Evolutionary conservation across 1,140 invertebrate genomes (phyloP), one percentile per base, ranked within the genome.

Genomic region (Macrobrachium rosenbergii): DNA sequence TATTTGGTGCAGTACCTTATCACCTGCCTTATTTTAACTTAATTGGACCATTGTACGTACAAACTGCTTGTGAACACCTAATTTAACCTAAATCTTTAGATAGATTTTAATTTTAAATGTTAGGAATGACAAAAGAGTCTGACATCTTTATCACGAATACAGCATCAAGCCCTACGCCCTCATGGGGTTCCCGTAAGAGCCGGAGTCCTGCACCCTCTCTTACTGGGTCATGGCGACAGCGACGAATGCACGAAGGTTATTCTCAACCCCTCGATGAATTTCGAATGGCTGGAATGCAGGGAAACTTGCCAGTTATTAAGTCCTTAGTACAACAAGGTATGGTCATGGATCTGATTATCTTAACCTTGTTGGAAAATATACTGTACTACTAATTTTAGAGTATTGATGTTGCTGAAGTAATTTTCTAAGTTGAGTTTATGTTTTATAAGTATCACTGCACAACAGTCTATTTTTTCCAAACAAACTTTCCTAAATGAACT

Each of bases 211-310:
- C 58, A 58, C 62, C 75, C 37, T 58, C 8, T 7, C 58, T 69
- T 17, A 76, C 28, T 45, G 52, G 67, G 21, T 87, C 85, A 28
- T 81, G 78, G 79, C 58, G 79, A 58, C 52, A 75, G 43, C 37
- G 75, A 45, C 64, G 78, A 37, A 87, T 87, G 85, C 78, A 87
- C 60, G 67, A 87, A n/a, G 85, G 85, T 17, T 82, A 87, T 72
- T 67, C 85, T 52, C 58, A 81, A 21, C 85, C 85, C 52, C 19
- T 87, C n/a, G 85, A 87, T 76, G 85, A 87, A 62, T 63, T 87
- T 17, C 77, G 85, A 19, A 81, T 87, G 85, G 85, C 85, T 14
- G 78, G 67, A 45, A 87, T 87, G 85, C 78, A 87, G 14, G 85
- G 85, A 12, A 87, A 87, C 59, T 69, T 87, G 21, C 85, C 85